Percentiles rank a stretch among this genome's conserved stretches.
phyloP scores from a whole-genome alignment of 2,113 vertebrate genomes.

The Xiphophorus couchianus region DNA sequence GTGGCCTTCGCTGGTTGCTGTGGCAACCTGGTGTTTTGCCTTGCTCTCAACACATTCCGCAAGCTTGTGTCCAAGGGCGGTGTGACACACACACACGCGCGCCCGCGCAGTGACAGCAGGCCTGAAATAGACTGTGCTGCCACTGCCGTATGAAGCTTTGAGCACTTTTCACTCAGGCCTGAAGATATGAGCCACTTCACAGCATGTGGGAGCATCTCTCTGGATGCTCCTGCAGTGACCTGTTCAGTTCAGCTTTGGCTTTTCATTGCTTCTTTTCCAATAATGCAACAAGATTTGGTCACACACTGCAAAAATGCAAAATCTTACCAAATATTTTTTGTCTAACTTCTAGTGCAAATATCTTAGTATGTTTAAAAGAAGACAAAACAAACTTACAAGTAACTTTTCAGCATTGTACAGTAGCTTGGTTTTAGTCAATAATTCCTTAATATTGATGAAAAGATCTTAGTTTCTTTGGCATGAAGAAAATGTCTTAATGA shows the following conservation, averaged over 20 bases:
- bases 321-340: no score
- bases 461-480: no score
- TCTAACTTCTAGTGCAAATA: no score
- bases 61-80: constrained; percentile 71
- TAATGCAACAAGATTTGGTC: background rate
- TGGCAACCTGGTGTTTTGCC: constrained; percentile 78
- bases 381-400: no score
- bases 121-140: constrained; percentile 54
- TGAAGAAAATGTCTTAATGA: no score
- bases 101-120: constrained; percentile 38
- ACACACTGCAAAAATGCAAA: no score
- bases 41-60: constrained; percentile 76
- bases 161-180: constrained; percentile 34
- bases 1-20: constrained; percentile 67
- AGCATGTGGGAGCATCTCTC: background rate
- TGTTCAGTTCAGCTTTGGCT: background rate
- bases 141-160: constrained; percentile 47
- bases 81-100: constrained; percentile 51
- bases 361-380: no score
- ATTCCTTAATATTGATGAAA: no score
- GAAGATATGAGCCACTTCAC: background rate
- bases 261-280: background rate
- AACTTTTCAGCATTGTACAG: no score
- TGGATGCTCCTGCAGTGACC: background rate
- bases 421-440: no score